These are phyloP conservation scores for Drosophila affinis DNA, from an alignment of 2,888 invertebrate species.

Conservation along the genomic window DNA sequence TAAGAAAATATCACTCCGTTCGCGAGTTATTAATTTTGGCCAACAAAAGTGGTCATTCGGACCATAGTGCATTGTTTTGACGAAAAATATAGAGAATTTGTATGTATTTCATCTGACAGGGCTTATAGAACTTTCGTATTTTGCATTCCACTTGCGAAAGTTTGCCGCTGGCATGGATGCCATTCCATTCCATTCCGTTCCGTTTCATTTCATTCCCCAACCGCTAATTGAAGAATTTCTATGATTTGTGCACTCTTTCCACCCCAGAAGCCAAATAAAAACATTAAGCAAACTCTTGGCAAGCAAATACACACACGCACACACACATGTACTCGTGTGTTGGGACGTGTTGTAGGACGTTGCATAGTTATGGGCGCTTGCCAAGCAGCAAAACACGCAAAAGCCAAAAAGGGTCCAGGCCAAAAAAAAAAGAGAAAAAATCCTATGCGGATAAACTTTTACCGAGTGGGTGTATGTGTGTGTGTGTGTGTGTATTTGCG, in stretches of 20 bases:
- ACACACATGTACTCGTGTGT: slow-evolving; percentile 10
- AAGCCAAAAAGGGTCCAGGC: slow-evolving; percentile 26
- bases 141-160: background rate
- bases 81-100: too few species aligned
- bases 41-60: too few species aligned
- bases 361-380: slow-evolving; percentile 55
- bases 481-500: background rate
- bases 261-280: slow-evolving; percentile 22
- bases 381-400: slow-evolving; percentile 50
- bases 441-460: slow-evolving; percentile 25
- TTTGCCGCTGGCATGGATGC: background rate
- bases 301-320: slow-evolving; percentile 32
- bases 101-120: background rate
- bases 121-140: background rate
- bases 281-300: slow-evolving; percentile 58
- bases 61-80: too few species aligned
- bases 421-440: slow-evolving; percentile 8
- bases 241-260: background rate
- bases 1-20: too few species aligned
- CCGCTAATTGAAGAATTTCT: background rate
- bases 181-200: background rate
- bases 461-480: slow-evolving; percentile 7
- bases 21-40: too few species aligned
- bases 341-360: slow-evolving; percentile 30
- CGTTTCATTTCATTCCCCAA: background rate